These are phyloP conservation scores for Hydrozoanthus gracilis DNA, from an alignment of 92 coral and sea anemone genomes.

Conservation along the genomic window DNA sequence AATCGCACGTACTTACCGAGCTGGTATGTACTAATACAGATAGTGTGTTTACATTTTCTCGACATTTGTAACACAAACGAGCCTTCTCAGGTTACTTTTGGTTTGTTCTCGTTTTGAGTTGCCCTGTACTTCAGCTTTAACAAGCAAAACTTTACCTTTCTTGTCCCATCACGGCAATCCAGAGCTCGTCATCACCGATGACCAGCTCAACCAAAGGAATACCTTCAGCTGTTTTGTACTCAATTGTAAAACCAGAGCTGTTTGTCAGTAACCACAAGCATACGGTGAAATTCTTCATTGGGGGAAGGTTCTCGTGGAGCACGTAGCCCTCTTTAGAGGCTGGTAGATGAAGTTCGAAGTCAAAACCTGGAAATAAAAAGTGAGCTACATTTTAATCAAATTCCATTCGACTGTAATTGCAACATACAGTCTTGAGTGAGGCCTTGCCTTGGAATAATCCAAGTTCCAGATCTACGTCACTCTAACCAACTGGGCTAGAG, in stretches of 20 bases:
- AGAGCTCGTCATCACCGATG: not conserved
- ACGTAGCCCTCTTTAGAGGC: not conserved
- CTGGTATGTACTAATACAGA: too few relatives aligned
- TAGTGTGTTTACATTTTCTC: too few relatives aligned
- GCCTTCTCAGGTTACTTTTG: too few relatives aligned
- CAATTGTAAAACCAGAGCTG: slow-evolving; percentile 8
- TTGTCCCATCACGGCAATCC: not conserved
- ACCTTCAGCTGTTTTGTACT: not conserved
- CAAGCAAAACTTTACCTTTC: not conserved
- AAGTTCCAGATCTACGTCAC: too few relatives aligned
- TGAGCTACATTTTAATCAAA: not conserved
- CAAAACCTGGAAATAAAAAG: not conserved
- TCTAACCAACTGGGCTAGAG: too few relatives aligned
- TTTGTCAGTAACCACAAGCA: slow-evolving; percentile 24
- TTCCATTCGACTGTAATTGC: too few relatives aligned
- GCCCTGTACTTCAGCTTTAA: not conserved
- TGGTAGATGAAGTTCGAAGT: slow-evolving; percentile 8
- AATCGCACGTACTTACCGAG: too few relatives aligned
- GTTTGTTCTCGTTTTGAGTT: too few relatives aligned
- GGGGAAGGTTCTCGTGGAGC: not conserved
- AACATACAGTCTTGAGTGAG: too few relatives aligned
- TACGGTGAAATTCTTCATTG: not conserved
- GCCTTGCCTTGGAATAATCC: too few relatives aligned
- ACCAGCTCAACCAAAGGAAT: not conserved
- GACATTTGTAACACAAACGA: too few relatives aligned